Percentiles rank a stretch among this genome's conserved stretches.
phyloP scores from a whole-genome alignment of 2,113 vertebrate species.

The Hydrochoerus hydrochaeris region DNA sequence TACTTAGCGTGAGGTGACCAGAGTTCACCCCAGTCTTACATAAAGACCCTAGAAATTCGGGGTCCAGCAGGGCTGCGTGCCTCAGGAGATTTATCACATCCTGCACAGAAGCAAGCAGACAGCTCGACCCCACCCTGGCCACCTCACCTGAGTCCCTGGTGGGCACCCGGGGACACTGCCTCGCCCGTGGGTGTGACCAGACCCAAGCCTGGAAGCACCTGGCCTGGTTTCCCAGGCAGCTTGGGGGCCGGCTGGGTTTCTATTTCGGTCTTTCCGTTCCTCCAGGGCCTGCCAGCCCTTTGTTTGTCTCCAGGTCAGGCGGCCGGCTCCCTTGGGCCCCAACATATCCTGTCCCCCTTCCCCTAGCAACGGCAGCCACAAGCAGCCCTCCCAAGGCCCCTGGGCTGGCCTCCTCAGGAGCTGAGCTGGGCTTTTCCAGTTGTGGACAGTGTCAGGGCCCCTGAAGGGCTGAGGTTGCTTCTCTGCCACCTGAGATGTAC shows the following conservation, averaged over 20 bases:
- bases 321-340: not conserved
- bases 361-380: no score
- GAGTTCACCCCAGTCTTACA: no score
- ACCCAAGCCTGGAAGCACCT: not conserved
- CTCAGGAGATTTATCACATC: fast-evolving
- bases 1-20: not conserved
- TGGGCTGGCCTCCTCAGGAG: no score
- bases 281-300: not conserved
- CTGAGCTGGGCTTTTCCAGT: not conserved
- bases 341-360: not conserved
- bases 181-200: fast-evolving
- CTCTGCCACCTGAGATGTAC: no score
- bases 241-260: not conserved
- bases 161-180: no score
- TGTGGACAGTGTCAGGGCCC: not conserved
- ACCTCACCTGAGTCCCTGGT: no score
- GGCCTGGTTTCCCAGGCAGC: not conserved
- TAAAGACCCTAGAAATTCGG: not conserved
- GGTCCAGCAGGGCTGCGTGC: no score
- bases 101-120: not conserved
- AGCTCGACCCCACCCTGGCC: no score
- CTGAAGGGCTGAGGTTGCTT: no score
- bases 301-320: not conserved
- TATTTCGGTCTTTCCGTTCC: not conserved
- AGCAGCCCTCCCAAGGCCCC: no score